These are phyloP conservation scores for Molorchus minor DNA, from an alignment of 2,888 invertebrate genomes.

Conservation along the genomic window DNA sequence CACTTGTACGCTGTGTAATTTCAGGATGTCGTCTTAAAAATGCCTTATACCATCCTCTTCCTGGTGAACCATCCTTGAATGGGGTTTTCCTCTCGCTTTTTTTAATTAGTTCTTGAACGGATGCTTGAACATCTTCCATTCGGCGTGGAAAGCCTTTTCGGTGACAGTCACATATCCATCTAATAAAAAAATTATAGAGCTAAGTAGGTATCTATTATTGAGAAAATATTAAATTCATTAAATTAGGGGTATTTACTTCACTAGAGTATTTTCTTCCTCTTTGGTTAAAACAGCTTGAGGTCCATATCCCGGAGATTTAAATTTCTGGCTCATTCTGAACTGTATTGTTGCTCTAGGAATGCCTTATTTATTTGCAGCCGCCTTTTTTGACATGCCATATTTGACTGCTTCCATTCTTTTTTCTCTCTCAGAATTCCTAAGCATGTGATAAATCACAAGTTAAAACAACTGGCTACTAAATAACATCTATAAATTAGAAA, in stretches of 20 bases:
- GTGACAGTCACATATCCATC: not conserved
- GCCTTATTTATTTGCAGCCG: not conserved
- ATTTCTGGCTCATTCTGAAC: not conserved
- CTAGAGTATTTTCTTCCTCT: not conserved
- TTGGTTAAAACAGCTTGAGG: not conserved
- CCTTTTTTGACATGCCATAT: not conserved
- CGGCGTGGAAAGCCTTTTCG: conserved; percentile 11
- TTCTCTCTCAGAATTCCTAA: not conserved
- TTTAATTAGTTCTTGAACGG: conserved; percentile 11
- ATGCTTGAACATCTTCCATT: conserved; percentile 8
- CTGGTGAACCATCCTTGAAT: conserved; percentile 11
- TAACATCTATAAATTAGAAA: not conserved
- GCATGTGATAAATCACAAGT: not conserved
- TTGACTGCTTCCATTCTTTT: not conserved
- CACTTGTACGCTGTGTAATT: conserved; percentile 9
- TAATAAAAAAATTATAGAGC: not conserved
- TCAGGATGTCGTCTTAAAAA: conserved; percentile 1
- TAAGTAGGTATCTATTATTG: not conserved
- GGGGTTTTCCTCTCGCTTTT: conserved; percentile 8
- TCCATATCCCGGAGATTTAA: not conserved
- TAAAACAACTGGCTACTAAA: too few species aligned
- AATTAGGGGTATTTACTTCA: not conserved
- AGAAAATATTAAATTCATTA: not conserved
- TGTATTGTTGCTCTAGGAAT: not conserved
- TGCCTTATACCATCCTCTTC: conserved; percentile 8